A percentile compares a stretch with the other conserved stretches of the same genome.
These are phyloP conservation scores for Anguilla megastoma DNA, from an alignment of 2,797 vertebrate species.

Conservation along the genomic window DNA sequence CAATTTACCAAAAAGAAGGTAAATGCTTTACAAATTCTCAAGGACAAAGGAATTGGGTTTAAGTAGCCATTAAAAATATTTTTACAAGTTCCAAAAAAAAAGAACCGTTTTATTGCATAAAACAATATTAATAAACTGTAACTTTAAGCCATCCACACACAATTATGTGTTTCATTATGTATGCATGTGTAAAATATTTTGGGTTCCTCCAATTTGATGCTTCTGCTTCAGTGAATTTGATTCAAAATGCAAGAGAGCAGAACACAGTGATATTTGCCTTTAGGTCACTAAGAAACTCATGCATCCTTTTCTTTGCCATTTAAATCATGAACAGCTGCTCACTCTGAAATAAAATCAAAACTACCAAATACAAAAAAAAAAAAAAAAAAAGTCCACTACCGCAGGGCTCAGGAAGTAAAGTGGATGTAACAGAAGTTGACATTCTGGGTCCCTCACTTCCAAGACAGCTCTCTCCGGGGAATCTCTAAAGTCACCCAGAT, in stretches of 20 bases:
- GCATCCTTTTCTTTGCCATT: background rate
- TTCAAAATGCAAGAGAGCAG: background rate
- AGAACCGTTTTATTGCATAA: background rate
- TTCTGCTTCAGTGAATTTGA: background rate
- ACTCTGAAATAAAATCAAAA: background rate
- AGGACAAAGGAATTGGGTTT: background rate
- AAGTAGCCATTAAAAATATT: background rate
- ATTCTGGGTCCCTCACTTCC: background rate
- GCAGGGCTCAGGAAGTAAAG: background rate
- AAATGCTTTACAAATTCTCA: background rate
- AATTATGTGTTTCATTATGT: background rate
- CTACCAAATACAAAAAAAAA: background rate
- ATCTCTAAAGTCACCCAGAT: background rate
- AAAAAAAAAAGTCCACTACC: background rate
- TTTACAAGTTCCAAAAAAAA: background rate
- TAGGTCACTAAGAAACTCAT: background rate
- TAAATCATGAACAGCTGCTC: background rate
- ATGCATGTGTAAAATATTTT: background rate
- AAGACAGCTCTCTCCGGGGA: background rate
- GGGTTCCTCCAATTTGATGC: background rate
- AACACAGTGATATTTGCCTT: background rate
- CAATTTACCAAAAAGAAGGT: background rate
- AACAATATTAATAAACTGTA: background rate
- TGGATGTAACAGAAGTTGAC: background rate
- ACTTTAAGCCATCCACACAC: background rate